phyloP scores from a whole-genome alignment of 92 coral and sea anemone genomes.

The Porites rus region DNA sequence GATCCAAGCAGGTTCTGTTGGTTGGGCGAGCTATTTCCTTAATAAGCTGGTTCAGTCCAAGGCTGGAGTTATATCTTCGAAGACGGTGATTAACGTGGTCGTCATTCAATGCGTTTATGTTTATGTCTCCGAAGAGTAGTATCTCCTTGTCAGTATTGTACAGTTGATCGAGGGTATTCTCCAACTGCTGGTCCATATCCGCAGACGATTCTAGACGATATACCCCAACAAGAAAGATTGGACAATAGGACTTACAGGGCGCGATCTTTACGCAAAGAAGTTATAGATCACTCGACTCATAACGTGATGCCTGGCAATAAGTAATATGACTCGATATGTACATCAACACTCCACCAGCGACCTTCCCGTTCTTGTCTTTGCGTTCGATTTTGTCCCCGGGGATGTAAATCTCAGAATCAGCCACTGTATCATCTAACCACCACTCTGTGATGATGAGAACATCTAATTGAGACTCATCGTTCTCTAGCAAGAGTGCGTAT shows the following conservation, averaged over 20 bases:
- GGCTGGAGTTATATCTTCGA: background rate
- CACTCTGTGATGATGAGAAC: background rate
- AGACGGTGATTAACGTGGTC: background rate
- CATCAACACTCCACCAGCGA: background rate
- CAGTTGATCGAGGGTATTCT: background rate
- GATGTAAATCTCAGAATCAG: background rate
- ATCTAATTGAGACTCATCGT: background rate
- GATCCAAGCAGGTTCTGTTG: conserved; percentile 16
- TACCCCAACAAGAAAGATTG: too few species aligned
- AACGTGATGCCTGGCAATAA: too few species aligned
- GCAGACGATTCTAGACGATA: background rate
- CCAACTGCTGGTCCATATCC: background rate
- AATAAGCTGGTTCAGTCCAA: conserved; percentile 1
- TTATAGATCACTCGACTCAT: background rate
- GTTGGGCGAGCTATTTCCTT: conserved; percentile 15
- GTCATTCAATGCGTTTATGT: conserved; percentile 4
- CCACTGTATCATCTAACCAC: background rate
- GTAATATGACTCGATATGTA: background rate
- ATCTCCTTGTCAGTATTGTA: conserved; percentile 6
- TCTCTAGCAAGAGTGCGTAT: too few species aligned
- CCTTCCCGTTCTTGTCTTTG: background rate
- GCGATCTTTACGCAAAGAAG: background rate
- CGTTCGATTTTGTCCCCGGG: background rate
- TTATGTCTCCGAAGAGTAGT: conserved; percentile 18
- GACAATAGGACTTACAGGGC: too few species aligned